Percentiles rank a stretch among this genome's conserved stretches.
These are phyloP conservation scores for Glareola pratincola DNA, from an alignment of 2,113 vertebrate species.

Conservation along the genomic window DNA sequence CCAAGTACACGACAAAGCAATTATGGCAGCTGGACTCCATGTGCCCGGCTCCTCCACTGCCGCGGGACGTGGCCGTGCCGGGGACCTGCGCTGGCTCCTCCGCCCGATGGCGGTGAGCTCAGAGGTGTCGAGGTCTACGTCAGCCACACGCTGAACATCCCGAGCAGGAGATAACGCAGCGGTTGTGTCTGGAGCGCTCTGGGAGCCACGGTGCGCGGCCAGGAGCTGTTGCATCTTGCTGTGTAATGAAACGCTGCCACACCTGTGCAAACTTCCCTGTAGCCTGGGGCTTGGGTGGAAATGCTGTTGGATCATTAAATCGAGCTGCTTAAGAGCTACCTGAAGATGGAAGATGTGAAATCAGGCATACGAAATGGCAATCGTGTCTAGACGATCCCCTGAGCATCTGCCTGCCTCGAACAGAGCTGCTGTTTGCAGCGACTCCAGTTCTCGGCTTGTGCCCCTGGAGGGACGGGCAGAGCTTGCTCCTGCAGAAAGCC, in stretches of 20 bases:
- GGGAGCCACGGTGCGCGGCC: not conserved
- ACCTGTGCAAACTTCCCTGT: not conserved
- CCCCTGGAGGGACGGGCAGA: not conserved
- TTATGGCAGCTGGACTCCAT: not conserved
- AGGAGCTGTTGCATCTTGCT: conserved; percentile 2
- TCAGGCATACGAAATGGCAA: not conserved
- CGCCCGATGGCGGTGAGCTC: fast-evolving
- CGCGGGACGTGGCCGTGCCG: fast-evolving
- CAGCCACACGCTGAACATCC: fast-evolving
- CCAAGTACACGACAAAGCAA: not conserved
- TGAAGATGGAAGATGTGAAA: not conserved
- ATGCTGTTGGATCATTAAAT: not conserved
- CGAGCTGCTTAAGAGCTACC: not conserved
- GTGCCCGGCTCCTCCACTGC: not conserved
- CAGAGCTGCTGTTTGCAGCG: not conserved
- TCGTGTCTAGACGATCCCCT: not conserved
- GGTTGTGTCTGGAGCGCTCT: not conserved
- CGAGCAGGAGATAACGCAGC: fast-evolving
- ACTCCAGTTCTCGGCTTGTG: not conserved
- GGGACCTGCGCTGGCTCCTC: fast-evolving
- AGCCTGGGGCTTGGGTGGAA: conserved; percentile 14
- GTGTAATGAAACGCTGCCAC: not conserved
- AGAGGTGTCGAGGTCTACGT: fast-evolving
- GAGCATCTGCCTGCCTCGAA: not conserved
- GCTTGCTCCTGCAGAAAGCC: not conserved